phyloP scores from a whole-genome alignment of 1,140 invertebrate species.

The Drosophila nikananu region DNA sequence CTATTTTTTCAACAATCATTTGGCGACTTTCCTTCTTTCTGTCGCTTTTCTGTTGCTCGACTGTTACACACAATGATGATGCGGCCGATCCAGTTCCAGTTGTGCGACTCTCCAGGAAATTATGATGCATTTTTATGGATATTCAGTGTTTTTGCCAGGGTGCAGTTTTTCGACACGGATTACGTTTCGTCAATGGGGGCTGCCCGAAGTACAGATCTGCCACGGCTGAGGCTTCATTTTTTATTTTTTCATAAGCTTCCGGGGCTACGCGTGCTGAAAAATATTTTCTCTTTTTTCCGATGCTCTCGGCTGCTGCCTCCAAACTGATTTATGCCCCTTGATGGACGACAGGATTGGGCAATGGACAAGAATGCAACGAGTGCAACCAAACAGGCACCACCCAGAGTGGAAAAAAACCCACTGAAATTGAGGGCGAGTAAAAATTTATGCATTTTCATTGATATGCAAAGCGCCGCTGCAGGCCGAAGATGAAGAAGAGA shows the following conservation, averaged over 20 bases:
- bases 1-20: conserved; percentile 11
- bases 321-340: conserved; percentile 83
- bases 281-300: conserved; percentile 36
- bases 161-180: conserved; percentile 67
- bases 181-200: conserved; percentile 61
- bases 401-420: conserved; percentile 25
- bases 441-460: conserved; percentile 85
- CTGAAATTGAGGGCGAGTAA: conserved; percentile 56
- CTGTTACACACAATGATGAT: conserved; percentile 27
- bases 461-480: conserved; percentile 76
- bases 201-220: conserved; percentile 30
- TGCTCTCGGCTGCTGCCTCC: conserved; percentile 24
- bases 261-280: conserved; percentile 39
- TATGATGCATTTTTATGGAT: conserved; percentile 85
- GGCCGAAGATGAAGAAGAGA: conserved; percentile 68
- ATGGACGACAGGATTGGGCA: conserved; percentile 67
- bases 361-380: conserved; percentile 54
- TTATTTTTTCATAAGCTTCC: conserved; percentile 72
- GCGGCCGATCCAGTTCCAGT: conserved; percentile 62
- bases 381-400: conserved; percentile 61
- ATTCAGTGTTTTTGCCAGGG: conserved; percentile 80
- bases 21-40: conserved; percentile 3
- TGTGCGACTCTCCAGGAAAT: conserved; percentile 59
- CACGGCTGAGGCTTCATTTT: conserved; percentile 26
- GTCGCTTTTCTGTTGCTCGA: conserved; percentile 4